Base-by-base conservation (phyloP, 2,113 vertebrate genomes). In the Ascaphus truei region DNA sequence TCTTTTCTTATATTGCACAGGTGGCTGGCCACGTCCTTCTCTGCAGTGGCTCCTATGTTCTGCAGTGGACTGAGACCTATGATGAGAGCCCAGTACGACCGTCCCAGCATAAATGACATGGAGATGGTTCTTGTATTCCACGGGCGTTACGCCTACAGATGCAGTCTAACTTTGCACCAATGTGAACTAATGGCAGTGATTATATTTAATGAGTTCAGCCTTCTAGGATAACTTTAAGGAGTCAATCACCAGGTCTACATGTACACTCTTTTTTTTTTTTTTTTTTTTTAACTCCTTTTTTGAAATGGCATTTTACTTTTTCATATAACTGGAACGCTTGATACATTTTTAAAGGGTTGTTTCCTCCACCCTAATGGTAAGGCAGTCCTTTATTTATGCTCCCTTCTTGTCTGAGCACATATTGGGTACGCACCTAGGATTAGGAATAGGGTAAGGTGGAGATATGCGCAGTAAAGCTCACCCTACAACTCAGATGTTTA, bases 21-120 rank as follows among this genome's bases (percentile, higher is more conserved):
- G 76, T 89, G 56, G 52, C 76, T 0, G 91, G 91, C 9, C 92
- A 91, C 34, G 74, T 92, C 43, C 90, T 94, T 15, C 61, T 93
- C n/a, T 85, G 74, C 27, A 67, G 72, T 0, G 87, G 92, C 36
- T 75, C 88, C 0, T 88, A 85, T 0, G 61, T 91, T 72, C 75
- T 92, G 53, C 83, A 79, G 13, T 18, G 85, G 68, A 83, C 88
- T 3, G 81, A 78, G 1, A 85, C 90, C 33, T 71, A 76, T 0
- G 84, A 89, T 0, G 78, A 86, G 25, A 69, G 52, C 10, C 12
- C 20, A 0, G 53, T 53, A 15, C 57, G 6, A 55, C n/a, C 63
- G 13, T 33, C 39, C 57, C 41, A 75, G 3, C 31, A 0, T 9
- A 72, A 71, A 4, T 2, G 79, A 48, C 1, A 37, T 50, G 13